phyloP scores from a whole-genome alignment of 2,888 invertebrate species.

The Oligia strigilis region DNA sequence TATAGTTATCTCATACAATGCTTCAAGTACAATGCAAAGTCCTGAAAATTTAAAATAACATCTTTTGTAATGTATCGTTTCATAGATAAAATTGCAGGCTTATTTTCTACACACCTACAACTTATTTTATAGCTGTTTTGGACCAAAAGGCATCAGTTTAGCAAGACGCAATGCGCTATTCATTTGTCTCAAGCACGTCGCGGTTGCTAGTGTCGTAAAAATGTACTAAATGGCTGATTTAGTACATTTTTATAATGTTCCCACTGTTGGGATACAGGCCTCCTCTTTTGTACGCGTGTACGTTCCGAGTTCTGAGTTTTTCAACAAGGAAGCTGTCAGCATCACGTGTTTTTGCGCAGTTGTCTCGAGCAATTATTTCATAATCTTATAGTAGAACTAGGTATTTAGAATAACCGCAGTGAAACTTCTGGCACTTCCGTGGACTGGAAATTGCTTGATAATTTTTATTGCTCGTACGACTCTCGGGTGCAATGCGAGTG shows the following conservation, averaged over 20 bases:
- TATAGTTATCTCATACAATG: conserved; percentile 10
- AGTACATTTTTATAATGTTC: neutral
- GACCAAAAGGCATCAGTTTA: neutral
- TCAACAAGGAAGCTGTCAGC: conserved; percentile 17
- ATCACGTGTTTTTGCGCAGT: conserved; percentile 27
- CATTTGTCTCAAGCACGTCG: neutral
- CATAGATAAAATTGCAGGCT: neutral
- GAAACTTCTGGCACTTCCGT: conserved; percentile 17
- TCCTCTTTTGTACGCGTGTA: neutral
- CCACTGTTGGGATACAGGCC: neutral
- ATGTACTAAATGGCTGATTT: neutral
- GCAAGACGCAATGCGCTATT: neutral
- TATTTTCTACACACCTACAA: neutral
- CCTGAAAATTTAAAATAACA: neutral
- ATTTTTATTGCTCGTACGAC: conserved; percentile 11
- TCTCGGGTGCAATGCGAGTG: neutral
- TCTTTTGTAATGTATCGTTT: too few species aligned
- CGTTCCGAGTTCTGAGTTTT: neutral
- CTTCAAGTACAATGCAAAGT: conserved; percentile 2
- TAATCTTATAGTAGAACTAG: conserved; percentile 22
- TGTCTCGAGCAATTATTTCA: conserved; percentile 16
- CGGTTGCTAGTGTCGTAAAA: neutral
- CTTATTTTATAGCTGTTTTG: neutral
- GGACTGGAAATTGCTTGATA: neutral
- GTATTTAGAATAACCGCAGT: conserved; percentile 21